Evolutionary conservation across 2,888 invertebrate genomes (phyloP).

Genomic region (Andricus quercusramuli): DNA sequence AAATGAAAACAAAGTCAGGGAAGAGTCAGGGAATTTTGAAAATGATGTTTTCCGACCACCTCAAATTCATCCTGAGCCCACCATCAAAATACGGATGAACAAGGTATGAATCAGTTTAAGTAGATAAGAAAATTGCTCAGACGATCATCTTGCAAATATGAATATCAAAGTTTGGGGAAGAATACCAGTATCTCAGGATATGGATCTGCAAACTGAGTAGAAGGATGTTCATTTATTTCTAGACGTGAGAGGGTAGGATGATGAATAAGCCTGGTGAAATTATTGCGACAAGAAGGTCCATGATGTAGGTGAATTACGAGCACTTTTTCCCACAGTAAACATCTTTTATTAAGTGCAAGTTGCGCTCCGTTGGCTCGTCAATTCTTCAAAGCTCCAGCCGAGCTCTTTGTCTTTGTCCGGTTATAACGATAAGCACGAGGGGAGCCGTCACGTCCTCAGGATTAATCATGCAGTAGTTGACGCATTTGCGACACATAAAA

Average conservation of each 20-base stretch:
- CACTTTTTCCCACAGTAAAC: conserved; percentile 59
- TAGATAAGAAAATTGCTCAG: background rate
- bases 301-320: conserved; percentile 32
- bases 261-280: conserved; percentile 21
- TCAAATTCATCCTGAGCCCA: background rate
- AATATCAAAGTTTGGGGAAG: background rate
- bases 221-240: conserved; percentile 5
- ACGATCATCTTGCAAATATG: background rate
- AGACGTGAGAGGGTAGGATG: background rate
- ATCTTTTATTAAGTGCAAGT: conserved; percentile 66
- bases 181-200: background rate
- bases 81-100: background rate
- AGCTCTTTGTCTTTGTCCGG: conserved; percentile 66
- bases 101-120: background rate
- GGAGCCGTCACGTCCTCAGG: conserved; percentile 45
- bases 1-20: too few species aligned
- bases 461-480: conserved; percentile 53
- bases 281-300: background rate
- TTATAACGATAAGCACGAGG: conserved; percentile 61
- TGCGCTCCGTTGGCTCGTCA: conserved; percentile 63
- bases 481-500: conserved; percentile 42
- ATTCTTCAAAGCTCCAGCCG: conserved; percentile 65
- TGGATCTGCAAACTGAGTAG: background rate
- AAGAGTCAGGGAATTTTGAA: too few species aligned
- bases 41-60: too few species aligned